Conservation (phyloP, 2,888 invertebrate species). For the Seira ritae region DNA sequence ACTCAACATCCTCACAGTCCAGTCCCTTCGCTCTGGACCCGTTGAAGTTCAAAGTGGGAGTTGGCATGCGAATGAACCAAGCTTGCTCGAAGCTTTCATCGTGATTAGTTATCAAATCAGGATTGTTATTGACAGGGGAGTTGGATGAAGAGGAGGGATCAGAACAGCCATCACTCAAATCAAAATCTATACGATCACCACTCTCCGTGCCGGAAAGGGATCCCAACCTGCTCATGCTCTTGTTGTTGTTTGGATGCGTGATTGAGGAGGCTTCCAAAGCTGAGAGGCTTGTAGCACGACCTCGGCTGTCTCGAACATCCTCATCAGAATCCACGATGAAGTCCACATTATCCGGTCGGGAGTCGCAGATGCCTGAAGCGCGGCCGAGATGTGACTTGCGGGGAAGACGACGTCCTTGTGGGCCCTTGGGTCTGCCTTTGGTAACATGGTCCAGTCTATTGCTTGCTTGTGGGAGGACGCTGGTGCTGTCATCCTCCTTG, state of each 20-base stretch:
- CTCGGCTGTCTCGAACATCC: conserved; percentile 60
- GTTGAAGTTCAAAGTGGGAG: conserved; percentile 39
- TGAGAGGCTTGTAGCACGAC: conserved; percentile 68
- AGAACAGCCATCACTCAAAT: conserved; percentile 52
- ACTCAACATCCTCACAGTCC: conserved; percentile 64
- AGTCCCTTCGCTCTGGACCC: conserved; percentile 42
- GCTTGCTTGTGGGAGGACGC: conserved; percentile 60
- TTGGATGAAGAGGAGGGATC: conserved; percentile 34
- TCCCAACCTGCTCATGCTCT: conserved; percentile 63
- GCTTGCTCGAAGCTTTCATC: conserved; percentile 68
- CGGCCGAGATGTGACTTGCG: conserved; percentile 55
- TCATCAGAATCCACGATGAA: conserved; percentile 61
- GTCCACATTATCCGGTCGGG: conserved; percentile 55
- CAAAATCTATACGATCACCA: conserved; percentile 53
- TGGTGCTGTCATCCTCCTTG: conserved; percentile 56
- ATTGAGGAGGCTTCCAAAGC: conserved; percentile 68
- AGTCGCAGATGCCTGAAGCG: conserved; percentile 38
- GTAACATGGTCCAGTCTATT: conserved; percentile 65
- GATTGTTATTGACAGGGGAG: conserved; percentile 49
- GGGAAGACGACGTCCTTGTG: conserved; percentile 69
- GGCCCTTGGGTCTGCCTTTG: conserved; percentile 68
- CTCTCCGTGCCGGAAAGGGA: conserved; percentile 62
- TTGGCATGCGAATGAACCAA: conserved; percentile 68
- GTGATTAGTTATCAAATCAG: conserved; percentile 49
- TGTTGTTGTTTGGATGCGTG: conserved; percentile 60